Conservation (phyloP, 2,888 invertebrate species). For the Hydraecia micacea region DNA sequence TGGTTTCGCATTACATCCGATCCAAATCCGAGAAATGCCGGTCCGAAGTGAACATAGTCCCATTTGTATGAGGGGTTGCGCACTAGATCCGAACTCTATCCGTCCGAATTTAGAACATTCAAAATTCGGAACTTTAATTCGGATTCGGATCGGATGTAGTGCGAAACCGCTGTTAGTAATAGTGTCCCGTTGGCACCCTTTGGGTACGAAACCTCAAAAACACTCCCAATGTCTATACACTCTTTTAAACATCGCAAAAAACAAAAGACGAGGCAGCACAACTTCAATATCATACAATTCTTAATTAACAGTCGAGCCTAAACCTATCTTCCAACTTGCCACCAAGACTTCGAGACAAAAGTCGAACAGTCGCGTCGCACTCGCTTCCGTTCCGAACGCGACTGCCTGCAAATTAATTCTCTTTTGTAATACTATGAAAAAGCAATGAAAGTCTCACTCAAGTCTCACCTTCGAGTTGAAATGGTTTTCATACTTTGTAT, state of each 20-base stretch:
- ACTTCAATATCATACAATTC: slow-evolving; percentile 31
- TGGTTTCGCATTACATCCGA: too few species aligned
- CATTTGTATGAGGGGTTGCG: too few species aligned
- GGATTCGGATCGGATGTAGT: too few species aligned
- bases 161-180: too few species aligned
- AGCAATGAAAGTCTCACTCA: slow-evolving; percentile 67
- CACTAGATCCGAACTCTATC: too few species aligned
- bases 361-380: slow-evolving; percentile 50
- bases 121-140: too few species aligned
- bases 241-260: not conserved
- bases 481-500: slow-evolving; percentile 55
- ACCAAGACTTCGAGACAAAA: slow-evolving; percentile 60
- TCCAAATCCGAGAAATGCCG: too few species aligned
- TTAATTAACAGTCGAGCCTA: slow-evolving; percentile 49
- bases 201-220: too few species aligned
- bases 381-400: slow-evolving; percentile 50
- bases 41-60: too few species aligned
- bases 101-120: too few species aligned
- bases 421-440: slow-evolving; percentile 70
- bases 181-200: too few species aligned
- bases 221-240: not conserved
- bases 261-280: slow-evolving; percentile 5
- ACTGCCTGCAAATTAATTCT: slow-evolving; percentile 68
- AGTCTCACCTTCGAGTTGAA: slow-evolving; percentile 58
- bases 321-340: slow-evolving; percentile 31